Evolutionary conservation across 2,113 vertebrate species (phyloP).

Genomic region (Carollia perspicillata): DNA sequence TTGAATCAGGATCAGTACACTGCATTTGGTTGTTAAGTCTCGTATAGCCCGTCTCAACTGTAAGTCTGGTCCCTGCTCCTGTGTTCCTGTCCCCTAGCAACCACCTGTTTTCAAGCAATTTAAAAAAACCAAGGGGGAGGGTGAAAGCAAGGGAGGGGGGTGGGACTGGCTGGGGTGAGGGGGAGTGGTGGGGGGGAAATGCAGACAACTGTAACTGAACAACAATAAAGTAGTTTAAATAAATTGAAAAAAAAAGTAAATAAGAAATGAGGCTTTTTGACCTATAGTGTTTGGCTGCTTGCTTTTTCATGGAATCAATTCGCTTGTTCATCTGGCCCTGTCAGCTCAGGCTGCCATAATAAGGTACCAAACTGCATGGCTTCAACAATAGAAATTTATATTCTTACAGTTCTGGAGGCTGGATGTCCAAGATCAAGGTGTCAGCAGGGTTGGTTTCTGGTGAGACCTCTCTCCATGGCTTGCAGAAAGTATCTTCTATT

Average conservation of each 20-base stretch:
- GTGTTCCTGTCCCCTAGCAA: not conserved
- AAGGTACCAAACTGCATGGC: not conserved
- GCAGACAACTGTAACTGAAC: too few species aligned
- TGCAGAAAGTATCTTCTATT: not conserved
- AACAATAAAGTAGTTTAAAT: too few species aligned
- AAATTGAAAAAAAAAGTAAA: too few species aligned
- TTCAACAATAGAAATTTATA: not conserved
- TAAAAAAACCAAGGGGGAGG: not conserved
- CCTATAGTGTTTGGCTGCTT: not conserved
- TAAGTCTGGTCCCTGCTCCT: not conserved
- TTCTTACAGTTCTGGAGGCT: not conserved
- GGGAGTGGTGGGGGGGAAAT: too few species aligned
- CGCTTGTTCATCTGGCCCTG: not conserved
- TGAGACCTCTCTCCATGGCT: not conserved
- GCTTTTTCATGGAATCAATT: not conserved
- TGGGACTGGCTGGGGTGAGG: too few species aligned
- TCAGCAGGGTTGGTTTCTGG: not conserved
- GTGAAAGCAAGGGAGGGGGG: too few species aligned
- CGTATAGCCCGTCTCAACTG: not conserved
- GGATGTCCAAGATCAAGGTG: not conserved
- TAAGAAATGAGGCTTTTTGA: not conserved
- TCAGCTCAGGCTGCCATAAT: not conserved
- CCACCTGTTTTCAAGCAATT: not conserved
- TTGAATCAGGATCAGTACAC: not conserved
- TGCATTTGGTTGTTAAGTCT: not conserved